Evolutionary conservation across 2,797 vertebrate genomes (phyloP), one percentile per base, ranked within the genome.

Genomic region (Cossypha dichroa): DNA sequence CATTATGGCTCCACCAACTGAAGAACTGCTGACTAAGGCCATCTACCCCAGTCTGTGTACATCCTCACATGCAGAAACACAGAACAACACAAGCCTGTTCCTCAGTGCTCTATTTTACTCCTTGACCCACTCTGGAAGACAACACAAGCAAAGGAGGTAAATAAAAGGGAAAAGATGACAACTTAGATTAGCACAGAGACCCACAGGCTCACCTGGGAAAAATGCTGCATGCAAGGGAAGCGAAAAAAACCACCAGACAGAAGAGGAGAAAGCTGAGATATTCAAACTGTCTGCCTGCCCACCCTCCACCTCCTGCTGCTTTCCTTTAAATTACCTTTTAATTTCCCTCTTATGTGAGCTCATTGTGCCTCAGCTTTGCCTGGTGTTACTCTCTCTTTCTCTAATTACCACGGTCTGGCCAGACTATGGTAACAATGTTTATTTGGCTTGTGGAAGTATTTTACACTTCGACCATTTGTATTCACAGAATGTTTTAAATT

Each of bases 1-100:
- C 92, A 90, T 96, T 96, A 96, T 95, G 93, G 95, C 96, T 96
- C 68, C 92, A 96, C 93, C 93, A 60, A 89, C 85, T 74, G 92
- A 92, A 96, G 93, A 93, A 95, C 63, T 49, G 43, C 66, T 22
- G 26, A 41, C 34, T 48, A 81, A 36, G 45, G 63, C 59, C 79
- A 67, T 54, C 74, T 85, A 84, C 63, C 85, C 72, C 70, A 69
- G 51, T 13, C 80, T 87, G 21, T 29, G 38, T 46, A 45, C 33
- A 60, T 63, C 77, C 74, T 86, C 54, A 84, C 34, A 55, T 25
- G 70, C 60, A 90, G 87, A 56, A 78, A 26, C 66, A 93, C 10
- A 78, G 69, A 93, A 93, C 54, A 85, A 78, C 75, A 73, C 69
- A 62, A 94, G 87, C 63, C 83, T 79, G 52, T 20, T 75, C 85